Evolutionary conservation across 2,113 vertebrate species (phyloP).

Genomic region (Nanorana parkeri): DNA sequence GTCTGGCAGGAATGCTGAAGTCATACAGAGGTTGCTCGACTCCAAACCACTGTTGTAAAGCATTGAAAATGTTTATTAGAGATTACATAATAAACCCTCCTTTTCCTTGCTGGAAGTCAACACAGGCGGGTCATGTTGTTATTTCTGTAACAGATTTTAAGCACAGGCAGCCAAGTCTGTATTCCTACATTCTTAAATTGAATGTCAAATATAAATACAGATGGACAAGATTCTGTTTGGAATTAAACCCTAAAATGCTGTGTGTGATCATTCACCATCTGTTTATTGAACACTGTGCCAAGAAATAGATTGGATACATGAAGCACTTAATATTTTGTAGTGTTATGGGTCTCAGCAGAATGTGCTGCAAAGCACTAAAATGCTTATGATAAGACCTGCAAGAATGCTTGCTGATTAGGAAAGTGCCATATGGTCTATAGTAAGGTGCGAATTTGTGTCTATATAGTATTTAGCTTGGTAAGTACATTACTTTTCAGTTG

Average conservation of each 20-base stretch:
- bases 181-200: constrained; percentile 41
- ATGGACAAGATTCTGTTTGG: constrained; percentile 52
- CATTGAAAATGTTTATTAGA: constrained; percentile 16
- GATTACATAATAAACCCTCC: constrained; percentile 11
- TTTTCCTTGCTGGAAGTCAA: constrained; percentile 27
- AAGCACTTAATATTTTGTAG: constrained; percentile 29
- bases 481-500: too few relatives aligned
- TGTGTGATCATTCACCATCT: constrained; percentile 41
- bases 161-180: constrained; percentile 43
- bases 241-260: constrained; percentile 48
- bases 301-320: constrained; percentile 43
- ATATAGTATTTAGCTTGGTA: too few relatives aligned
- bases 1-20: background rate
- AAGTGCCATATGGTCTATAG: too few relatives aligned
- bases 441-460: too few relatives aligned
- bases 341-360: background rate
- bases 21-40: background rate
- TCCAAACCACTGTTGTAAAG: constrained; percentile 10
- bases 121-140: constrained; percentile 36
- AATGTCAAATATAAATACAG: constrained; percentile 57
- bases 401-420: too few relatives aligned
- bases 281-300: constrained; percentile 42
- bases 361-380: background rate
- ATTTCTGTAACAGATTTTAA: constrained; percentile 42
- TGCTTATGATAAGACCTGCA: too few relatives aligned